Conservation (phyloP, 1,140 invertebrate species). For the Platorchestia sp. region DNA sequence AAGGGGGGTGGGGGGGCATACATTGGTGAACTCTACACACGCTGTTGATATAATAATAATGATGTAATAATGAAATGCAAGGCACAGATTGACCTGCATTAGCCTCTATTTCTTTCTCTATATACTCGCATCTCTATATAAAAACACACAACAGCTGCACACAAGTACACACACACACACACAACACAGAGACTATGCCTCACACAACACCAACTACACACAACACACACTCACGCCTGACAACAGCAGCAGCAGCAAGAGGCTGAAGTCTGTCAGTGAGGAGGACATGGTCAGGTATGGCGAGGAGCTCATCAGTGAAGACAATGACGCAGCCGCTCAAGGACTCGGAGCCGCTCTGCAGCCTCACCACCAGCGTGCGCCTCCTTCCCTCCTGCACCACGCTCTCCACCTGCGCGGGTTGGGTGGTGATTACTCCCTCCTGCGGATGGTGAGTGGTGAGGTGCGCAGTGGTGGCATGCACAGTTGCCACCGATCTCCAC, state of each 20-base stretch:
- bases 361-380: background rate
- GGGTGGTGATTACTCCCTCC: no score
- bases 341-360: background rate
- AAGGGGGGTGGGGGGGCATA: background rate
- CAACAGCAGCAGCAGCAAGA: background rate
- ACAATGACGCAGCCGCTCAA: background rate
- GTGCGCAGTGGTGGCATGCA: no score
- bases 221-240: background rate
- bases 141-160: background rate
- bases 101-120: no score
- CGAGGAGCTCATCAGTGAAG: background rate
- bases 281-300: background rate
- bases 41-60: no score
- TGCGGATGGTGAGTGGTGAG: no score
- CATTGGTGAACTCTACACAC: no score
- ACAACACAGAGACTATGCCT: no score
- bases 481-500: no score
- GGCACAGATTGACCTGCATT: no score
- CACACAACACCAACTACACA: no score
- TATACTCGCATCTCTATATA: background rate
- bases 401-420: slow-evolving; percentile 23
- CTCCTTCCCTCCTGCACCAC: background rate
- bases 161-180: background rate
- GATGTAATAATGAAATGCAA: no score
- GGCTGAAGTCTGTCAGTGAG: background rate